Percentiles rank a stretch among this genome's conserved stretches.
phyloP scores from a whole-genome alignment of 1,140 invertebrate species.

The Scylla paramamosain region DNA sequence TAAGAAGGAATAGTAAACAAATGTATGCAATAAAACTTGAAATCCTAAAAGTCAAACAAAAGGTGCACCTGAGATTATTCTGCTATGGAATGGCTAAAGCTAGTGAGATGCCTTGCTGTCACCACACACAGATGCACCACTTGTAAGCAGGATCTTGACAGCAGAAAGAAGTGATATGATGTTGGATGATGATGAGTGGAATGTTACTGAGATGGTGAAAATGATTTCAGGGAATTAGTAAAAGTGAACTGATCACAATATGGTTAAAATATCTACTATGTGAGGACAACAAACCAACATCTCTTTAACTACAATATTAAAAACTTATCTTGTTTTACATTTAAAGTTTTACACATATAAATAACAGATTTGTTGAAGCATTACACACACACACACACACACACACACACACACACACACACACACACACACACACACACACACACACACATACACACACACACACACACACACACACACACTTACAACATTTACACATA shows the following conservation, averaged over 20 bases:
- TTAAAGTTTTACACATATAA: background rate
- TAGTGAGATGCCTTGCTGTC: background rate
- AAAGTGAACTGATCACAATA: background rate
- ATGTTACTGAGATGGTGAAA: background rate
- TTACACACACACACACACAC: background rate
- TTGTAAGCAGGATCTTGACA: background rate
- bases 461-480: background rate
- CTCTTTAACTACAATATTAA: background rate
- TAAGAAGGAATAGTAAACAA: too few relatives aligned
- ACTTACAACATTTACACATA: background rate
- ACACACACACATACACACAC: background rate
- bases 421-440: background rate
- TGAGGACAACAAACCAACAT: background rate
- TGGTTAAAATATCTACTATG: background rate
- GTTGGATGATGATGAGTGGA: background rate
- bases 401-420: too few relatives aligned
- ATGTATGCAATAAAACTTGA: too few relatives aligned
- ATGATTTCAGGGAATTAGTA: background rate
- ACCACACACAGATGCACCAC: background rate
- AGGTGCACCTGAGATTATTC: background rate
- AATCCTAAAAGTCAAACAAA: background rate
- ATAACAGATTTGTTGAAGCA: background rate
- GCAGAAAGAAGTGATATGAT: background rate
- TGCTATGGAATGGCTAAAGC: background rate
- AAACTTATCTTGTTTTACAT: constrained; percentile 5